Conservation (phyloP, 2,888 invertebrate genomes). For the Athalia circularis region DNA sequence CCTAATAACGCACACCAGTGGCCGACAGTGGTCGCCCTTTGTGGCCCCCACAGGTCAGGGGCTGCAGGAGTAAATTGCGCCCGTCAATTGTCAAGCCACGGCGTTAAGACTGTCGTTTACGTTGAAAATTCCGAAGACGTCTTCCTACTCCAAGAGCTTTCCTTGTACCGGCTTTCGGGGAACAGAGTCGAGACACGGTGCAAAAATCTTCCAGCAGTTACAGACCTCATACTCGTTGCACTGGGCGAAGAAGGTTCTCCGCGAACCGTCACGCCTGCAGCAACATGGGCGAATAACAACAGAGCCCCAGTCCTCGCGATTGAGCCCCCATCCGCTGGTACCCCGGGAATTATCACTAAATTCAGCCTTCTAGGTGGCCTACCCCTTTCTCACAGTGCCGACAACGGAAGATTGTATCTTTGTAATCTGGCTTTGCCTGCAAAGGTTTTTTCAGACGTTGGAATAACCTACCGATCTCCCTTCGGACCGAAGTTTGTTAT, state of each 20-base stretch:
- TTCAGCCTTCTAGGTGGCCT: conserved; percentile 84
- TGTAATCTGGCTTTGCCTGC: conserved; percentile 90
- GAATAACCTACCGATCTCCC: conserved; percentile 88
- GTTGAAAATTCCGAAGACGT: conserved; percentile 74
- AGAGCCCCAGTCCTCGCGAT: conserved; percentile 85
- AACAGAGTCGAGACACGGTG: conserved; percentile 77
- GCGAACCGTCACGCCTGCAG: conserved; percentile 75
- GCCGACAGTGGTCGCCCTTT: conserved; percentile 87
- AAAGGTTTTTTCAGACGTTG: conserved; percentile 84
- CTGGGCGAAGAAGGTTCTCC: conserved; percentile 75
- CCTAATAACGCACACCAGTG: conserved; percentile 92
- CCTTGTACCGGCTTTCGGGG: conserved; percentile 81
- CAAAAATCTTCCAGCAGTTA: conserved; percentile 74
- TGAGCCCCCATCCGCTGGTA: conserved; percentile 84
- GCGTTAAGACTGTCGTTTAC: conserved; percentile 82
- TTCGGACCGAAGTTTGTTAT: conserved; percentile 90
- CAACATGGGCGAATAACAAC: conserved; percentile 83
- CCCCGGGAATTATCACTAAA: conserved; percentile 79
- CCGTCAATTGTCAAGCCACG: conserved; percentile 89
- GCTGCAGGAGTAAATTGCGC: conserved; percentile 85
- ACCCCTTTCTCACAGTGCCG: conserved; percentile 80
- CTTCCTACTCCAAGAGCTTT: conserved; percentile 79
- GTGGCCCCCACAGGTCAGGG: conserved; percentile 81
- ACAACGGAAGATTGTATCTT: conserved; percentile 86
- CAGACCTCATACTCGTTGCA: conserved; percentile 78